Evolutionary conservation across 2,113 vertebrate species (phyloP).

Genomic region (Regulus satrapa): DNA sequence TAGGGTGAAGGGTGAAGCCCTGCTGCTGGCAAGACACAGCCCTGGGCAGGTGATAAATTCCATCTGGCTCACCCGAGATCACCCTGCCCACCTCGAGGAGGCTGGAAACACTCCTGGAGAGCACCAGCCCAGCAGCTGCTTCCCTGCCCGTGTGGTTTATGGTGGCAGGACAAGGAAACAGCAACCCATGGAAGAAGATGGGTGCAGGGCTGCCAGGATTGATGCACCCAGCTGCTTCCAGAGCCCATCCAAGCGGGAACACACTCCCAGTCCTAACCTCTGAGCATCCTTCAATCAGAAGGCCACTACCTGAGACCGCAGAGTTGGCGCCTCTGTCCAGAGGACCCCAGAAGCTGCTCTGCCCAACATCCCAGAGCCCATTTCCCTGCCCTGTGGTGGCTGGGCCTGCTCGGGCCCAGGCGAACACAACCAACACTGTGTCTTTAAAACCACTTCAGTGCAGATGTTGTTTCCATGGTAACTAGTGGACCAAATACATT

Average conservation of each 20-base stretch:
- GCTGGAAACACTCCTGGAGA: background rate
- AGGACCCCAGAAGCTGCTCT: background rate
- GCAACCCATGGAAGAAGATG: accelerated
- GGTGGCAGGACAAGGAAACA: background rate
- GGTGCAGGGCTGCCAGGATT: background rate
- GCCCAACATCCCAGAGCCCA: background rate
- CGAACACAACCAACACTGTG: conserved; percentile 58
- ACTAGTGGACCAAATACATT: conserved; percentile 86
- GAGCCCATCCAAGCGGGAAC: background rate
- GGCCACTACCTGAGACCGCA: background rate
- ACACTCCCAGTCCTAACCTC: background rate
- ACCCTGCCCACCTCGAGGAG: accelerated
- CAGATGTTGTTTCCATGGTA: conserved; percentile 88
- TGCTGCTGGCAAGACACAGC: background rate
- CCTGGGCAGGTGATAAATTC: background rate
- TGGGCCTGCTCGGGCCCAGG: conserved; percentile 11
- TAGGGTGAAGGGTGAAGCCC: background rate
- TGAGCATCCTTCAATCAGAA: background rate
- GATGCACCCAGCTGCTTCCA: background rate
- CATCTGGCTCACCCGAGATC: background rate
- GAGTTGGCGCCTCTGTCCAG: background rate
- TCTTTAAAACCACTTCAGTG: conserved; percentile 80
- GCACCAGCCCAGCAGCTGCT: background rate
- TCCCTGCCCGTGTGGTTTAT: accelerated
- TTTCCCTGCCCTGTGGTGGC: background rate